These are phyloP conservation scores for Limnephilus rhombicus DNA, from an alignment of 2,888 invertebrate species.

Conservation along the genomic window DNA sequence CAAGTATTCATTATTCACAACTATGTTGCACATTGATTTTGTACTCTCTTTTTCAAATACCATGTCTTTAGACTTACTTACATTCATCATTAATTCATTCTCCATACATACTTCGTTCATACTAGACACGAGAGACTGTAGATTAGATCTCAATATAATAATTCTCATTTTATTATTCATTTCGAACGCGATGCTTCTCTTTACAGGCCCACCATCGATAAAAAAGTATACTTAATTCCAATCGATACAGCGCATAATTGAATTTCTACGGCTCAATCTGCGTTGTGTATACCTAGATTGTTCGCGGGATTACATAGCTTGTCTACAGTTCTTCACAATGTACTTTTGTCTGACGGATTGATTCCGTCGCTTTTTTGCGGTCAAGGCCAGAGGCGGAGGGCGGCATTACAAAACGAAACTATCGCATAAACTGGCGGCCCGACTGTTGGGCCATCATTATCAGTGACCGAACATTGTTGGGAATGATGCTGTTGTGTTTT, in stretches of 20 bases:
- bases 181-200: not conserved
- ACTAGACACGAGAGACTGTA: no score
- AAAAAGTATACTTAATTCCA: not conserved
- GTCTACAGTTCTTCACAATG: not conserved
- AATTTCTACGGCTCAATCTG: constrained; percentile 34
- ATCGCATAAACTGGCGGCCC: not conserved
- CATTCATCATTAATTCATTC: no score
- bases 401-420: constrained; percentile 23
- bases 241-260: not conserved
- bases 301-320: constrained; percentile 33
- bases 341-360: constrained; percentile 34
- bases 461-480: not conserved
- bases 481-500: not conserved
- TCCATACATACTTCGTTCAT: no score
- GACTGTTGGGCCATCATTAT: not conserved
- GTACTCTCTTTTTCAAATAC: no score
- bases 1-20: no score
- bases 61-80: no score
- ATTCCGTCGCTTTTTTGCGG: constrained; percentile 45
- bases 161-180: not conserved
- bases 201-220: not conserved
- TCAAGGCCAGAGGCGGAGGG: constrained; percentile 35
- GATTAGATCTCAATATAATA: no score
- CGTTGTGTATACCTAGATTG: not conserved
- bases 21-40: no score